Evolutionary conservation across 2,797 vertebrate species (phyloP).

Genomic region (Crotalus adamanteus): DNA sequence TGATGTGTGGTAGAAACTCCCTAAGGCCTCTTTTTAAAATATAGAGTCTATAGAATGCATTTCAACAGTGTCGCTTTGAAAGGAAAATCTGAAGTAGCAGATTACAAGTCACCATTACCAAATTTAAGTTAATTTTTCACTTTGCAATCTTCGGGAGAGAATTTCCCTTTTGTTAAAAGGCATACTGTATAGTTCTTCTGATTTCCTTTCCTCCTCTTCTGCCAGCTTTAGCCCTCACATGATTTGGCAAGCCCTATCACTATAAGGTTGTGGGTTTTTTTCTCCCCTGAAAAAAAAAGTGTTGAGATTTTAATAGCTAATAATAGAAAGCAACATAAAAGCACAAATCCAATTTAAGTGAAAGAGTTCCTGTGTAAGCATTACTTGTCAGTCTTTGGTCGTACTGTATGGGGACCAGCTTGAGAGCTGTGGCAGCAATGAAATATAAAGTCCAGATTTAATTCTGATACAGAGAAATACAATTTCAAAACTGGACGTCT

Average conservation of each 20-base stretch:
- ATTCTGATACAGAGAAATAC: constrained; percentile 99
- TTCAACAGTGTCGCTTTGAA: constrained; percentile 59
- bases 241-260: constrained; percentile 68
- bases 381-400: constrained; percentile 92
- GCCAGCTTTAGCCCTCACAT: not conserved
- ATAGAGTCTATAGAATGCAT: constrained; percentile 39
- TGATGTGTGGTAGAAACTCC: constrained; percentile 38
- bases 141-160: constrained; percentile 44
- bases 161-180: constrained; percentile 56
- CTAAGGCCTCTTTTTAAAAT: constrained; percentile 54
- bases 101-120: constrained; percentile 59
- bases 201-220: not conserved
- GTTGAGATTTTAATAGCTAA: constrained; percentile 87
- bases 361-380: constrained; percentile 81
- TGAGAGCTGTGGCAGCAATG: constrained; percentile 84
- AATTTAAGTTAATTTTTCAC: constrained; percentile 68
- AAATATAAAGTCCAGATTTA: constrained; percentile 99
- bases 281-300: constrained; percentile 25
- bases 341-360: constrained; percentile 77
- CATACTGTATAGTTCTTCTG: constrained; percentile 21
- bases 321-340: constrained; percentile 81
- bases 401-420: constrained; percentile 84
- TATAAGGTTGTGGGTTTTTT: constrained; percentile 42
- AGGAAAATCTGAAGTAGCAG: constrained; percentile 61
- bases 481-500: constrained; percentile 99